phyloP scores from a whole-genome alignment of 2,888 invertebrate genomes.

The Agapetus fuscipes region DNA sequence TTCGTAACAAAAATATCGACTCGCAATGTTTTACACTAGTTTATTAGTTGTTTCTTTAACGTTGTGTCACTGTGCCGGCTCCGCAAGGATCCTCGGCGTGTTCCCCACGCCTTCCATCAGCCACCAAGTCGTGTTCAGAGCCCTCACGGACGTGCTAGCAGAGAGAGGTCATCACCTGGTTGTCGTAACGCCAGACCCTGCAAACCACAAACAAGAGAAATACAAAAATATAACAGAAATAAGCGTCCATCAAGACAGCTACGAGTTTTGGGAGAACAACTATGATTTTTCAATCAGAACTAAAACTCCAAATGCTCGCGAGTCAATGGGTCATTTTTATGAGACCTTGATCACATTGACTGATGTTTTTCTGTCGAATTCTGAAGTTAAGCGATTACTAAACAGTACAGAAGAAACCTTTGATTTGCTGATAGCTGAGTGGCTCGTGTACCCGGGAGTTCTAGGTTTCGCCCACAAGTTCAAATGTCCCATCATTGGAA shows the following conservation, averaged over 20 bases:
- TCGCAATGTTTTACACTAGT: too few species aligned
- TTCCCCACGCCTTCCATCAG: constrained; percentile 37
- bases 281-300: constrained; percentile 13
- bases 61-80: too few species aligned
- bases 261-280: constrained; percentile 23
- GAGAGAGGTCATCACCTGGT: constrained; percentile 37
- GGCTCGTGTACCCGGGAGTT: constrained; percentile 39
- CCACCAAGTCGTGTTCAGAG: constrained; percentile 37
- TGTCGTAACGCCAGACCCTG: constrained; percentile 35
- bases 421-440: constrained; percentile 48
- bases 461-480: constrained; percentile 46
- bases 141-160: constrained; percentile 33
- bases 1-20: too few species aligned
- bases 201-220: constrained; percentile 28
- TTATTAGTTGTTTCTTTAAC: too few species aligned
- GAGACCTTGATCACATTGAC: constrained; percentile 10
- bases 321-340: constrained; percentile 3
- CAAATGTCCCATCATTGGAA: constrained; percentile 42
- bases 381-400: constrained; percentile 24
- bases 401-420: constrained; percentile 37
- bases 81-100: constrained; percentile 35
- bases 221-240: constrained; percentile 28
- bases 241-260: constrained; percentile 28
- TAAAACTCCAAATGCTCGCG: constrained; percentile 1
- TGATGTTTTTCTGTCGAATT: constrained; percentile 24